Base-by-base conservation (phyloP, 2,888 invertebrate species). In the Agapostemon virescens region DNA sequence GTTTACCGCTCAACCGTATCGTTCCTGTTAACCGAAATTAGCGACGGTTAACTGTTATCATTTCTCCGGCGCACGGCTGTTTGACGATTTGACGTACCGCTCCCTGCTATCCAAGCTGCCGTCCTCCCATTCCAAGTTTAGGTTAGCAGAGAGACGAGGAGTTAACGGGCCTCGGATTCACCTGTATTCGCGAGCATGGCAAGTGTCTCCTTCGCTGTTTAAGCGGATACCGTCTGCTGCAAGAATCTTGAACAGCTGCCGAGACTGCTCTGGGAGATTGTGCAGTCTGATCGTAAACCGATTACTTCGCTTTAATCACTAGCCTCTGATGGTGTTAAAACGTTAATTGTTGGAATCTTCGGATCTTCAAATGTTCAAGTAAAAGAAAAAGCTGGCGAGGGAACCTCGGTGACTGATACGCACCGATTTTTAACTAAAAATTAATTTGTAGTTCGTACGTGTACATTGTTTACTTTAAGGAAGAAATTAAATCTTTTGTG, bases 1-100 rank as follows among this genome's bases (percentile, higher is more conserved):
- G 13, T 4, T 33, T 4, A n/a, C 55, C 49, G 20, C 58, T 58
- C 64, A 23, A 17, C 45, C 36, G 66, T 68, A 61, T 66, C 69
- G 52, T n/a, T 42, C 71, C 49, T 38, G 72, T 69, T 79, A 74
- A 69, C 73, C 38, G 15, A 33, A 70, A 79, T 82, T 74, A 74
- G 20, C 45, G 40, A 11, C 15, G 38, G 61, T 70, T 74, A 70
- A 78, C 52, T 45, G 66, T 67, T 69, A 64, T 72, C 64, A 36
- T 79, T 68, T 33, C 38, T 30, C n/a, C 11, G 20, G 42, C 38
- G 20, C 40, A 26, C 15, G 30, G 17, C 5, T 38, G 67, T 30
- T 58, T 42, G 38, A 45, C 23, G 52, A 20, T 66, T 52, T 15
- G 55, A 76, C 70, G 30, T n/a, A 13, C 23, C 15, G 40, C n/a